Evolutionary conservation across 2,113 vertebrate genomes (phyloP), one percentile per base, ranked within the genome.

Genomic region (Gnathonemus echidnorhynchus): DNA sequence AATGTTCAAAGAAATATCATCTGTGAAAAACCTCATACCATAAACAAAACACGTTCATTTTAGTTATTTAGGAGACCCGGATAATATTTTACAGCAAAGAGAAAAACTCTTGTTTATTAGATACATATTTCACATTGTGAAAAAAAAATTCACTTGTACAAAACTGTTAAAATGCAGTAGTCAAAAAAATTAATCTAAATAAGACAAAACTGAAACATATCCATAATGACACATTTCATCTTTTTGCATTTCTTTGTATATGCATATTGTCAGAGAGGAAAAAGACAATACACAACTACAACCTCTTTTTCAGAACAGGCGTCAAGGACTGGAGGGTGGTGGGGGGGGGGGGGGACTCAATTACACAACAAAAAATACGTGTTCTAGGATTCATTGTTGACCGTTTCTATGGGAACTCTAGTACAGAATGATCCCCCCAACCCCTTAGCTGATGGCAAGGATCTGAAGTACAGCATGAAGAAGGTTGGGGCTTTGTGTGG

Each of bases 41-140:
- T 46, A 48, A 21, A 48, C 2, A 49, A n/a, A 5, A 86, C n/a
- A 13, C n/a, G 27, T 39, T 80, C 6, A 0, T 80, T 80, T 80
- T 80, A 80, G 74, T 80, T 7, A 80, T 42, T 6, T 6, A 77
- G 70, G 13, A 80, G 15, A 5, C 35, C 6, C 35, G 6, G 74
- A 19, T 17, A 35, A 39, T n/a, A 42, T 19, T 42, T 94, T 95
- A 94, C 93, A 93, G 94, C 95, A 95, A 96, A 95, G 97, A 99
- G 95, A 97, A 98, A 98, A 95, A 97, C 96, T 97, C 97, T 97
- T 97, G 97, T 99, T 99, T 98, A 98, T 98, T 96, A 97, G 94
- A 96, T 96, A 98, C 97, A 96, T 96, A 97, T 98, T 99, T 99
- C 97, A 99, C 98, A 98, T 97, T 97, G 97, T 98, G 97, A 96